These are phyloP conservation scores for Cheilosia urbana DNA, from an alignment of 2,888 invertebrate species.

Conservation along the genomic window DNA sequence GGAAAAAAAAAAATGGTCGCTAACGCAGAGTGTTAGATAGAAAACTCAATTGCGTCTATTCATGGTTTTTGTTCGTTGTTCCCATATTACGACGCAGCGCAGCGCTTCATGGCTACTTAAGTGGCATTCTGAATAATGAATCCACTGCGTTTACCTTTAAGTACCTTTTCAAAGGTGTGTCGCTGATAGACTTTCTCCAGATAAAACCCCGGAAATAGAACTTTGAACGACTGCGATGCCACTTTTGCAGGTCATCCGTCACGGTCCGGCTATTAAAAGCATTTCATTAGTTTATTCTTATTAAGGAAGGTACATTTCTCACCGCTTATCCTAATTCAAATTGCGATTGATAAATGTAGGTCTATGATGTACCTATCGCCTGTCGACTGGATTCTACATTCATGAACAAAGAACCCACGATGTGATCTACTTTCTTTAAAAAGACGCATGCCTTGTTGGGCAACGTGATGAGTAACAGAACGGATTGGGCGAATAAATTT, in stretches of 20 bases:
- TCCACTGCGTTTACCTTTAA: background rate
- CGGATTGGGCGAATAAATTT: too few relatives aligned
- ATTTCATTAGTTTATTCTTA: constrained; percentile 23
- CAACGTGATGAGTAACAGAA: too few relatives aligned
- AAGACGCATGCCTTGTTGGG: background rate
- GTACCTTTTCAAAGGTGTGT: constrained; percentile 1
- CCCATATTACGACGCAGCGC: background rate
- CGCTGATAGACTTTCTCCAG: constrained; percentile 48
- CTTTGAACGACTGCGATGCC: constrained; percentile 8
- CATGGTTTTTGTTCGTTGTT: too few relatives aligned
- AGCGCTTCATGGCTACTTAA: background rate
- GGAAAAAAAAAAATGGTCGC: too few relatives aligned
- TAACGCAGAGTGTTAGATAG: too few relatives aligned
- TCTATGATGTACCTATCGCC: too few relatives aligned
- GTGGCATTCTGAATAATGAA: background rate
- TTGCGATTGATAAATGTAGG: too few relatives aligned
- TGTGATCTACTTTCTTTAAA: constrained; percentile 3
- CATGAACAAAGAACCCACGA: background rate
- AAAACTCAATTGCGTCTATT: too few relatives aligned
- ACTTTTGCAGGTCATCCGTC: constrained; percentile 50
- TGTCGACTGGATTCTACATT: too few relatives aligned
- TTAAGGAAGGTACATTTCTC: background rate
- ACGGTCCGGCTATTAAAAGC: constrained; percentile 35
- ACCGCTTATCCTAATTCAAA: background rate
- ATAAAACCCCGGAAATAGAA: constrained; percentile 44